Percentiles rank a stretch among this genome's conserved stretches.
These are phyloP conservation scores for Torymus auratus DNA, from an alignment of 2,888 invertebrate genomes.

Conservation along the genomic window DNA sequence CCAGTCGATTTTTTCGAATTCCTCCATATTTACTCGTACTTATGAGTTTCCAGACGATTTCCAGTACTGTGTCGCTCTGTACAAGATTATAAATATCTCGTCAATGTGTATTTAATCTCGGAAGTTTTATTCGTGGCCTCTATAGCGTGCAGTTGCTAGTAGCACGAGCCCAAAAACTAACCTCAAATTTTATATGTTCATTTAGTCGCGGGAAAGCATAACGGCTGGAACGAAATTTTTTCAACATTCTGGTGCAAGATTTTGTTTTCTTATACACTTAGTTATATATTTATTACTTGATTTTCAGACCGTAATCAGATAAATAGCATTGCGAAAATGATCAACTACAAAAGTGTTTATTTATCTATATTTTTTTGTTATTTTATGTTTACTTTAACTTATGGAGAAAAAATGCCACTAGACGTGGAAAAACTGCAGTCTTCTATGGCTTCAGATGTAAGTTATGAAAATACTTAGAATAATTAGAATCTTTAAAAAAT, in stretches of 20 bases:
- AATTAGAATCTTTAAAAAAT: slow-evolving; percentile 3
- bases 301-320: not conserved
- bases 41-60: slow-evolving; percentile 2
- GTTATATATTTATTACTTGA: not conserved
- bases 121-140: not conserved
- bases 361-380: slow-evolving; percentile 23
- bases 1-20: slow-evolving; percentile 68
- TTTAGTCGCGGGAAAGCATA: not conserved
- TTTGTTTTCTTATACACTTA: not conserved
- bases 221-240: not conserved
- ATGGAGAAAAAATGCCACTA: slow-evolving; percentile 57
- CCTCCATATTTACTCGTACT: slow-evolving; percentile 63
- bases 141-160: not conserved
- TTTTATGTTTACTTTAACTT: slow-evolving; percentile 31
- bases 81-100: not conserved
- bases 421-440: slow-evolving; percentile 55
- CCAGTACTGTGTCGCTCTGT: not conserved
- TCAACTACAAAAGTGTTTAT: slow-evolving; percentile 14
- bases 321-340: slow-evolving; percentile 35
- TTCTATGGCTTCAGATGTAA: slow-evolving; percentile 49
- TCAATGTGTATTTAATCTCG: slow-evolving; percentile 4
- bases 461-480: slow-evolving; percentile 9
- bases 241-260: slow-evolving; percentile 11
- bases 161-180: slow-evolving; percentile 9
- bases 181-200: slow-evolving; percentile 37